Evolutionary conservation across 2,888 invertebrate species (phyloP), one percentile per base, ranked within the genome.

Genomic region (Fragum whitleyi): DNA sequence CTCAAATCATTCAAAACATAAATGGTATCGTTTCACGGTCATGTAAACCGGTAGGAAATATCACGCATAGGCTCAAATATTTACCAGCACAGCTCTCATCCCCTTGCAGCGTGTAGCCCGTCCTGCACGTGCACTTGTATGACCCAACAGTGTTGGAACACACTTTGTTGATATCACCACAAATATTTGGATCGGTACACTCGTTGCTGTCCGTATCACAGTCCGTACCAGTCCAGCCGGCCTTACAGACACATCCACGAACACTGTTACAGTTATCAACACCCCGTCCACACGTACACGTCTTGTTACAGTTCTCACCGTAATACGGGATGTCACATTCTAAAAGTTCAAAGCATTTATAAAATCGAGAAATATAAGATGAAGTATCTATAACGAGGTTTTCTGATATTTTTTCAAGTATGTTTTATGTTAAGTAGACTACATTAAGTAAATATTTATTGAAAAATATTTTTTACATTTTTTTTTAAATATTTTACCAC

Each of bases 121-220:
- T 19, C 0, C 74, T 62, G 70, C 87, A 87, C 1, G 59, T 72
- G 26, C 87, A 87, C 0, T 71, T 68, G 55, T 72, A 85, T 3
- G 87, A 87, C 0, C 87, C 87, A 1, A 69, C 39, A 2, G 81
- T 78, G 70, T 87, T 87, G 19, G 70, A 74, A 72, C 90, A 90
- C 26, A 71, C 42, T 61, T 82, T 77, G 29, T 76, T 53, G 28
- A 61, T 57, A 57, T 85, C 79, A 1, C 61, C 79, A 55, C 86
- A 86, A 1, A 72, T 69, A 57, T 74, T 79, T 0, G 79, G 74
- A 55, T 74, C 57, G 0, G 19, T 26, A 67, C 86, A 86, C 53
- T 86, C 86, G 39, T 86, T 39, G 0, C 78, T 62, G 62, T 86
- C 86, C 2, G 32, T 71, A n/a, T 74, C 73, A 72, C 83, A 84